These are phyloP conservation scores for Nothobranchius furzeri DNA, from an alignment of 2,113 vertebrate species.

Conservation along the genomic window DNA sequence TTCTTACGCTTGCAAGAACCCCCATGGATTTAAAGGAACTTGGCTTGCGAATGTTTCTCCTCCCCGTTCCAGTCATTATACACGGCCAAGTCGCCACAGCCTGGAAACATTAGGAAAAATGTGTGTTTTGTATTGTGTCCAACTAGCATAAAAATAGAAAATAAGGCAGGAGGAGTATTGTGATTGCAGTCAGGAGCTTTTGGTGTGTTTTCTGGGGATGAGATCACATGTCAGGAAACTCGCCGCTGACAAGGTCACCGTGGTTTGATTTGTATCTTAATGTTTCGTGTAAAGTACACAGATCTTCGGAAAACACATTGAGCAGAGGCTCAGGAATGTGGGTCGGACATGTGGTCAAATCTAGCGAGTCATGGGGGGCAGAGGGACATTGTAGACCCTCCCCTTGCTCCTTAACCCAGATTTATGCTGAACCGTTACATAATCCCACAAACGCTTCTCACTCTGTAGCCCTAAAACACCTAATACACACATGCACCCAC, in stretches of 20 bases:
- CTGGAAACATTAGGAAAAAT: slow-evolving; percentile 65
- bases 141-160: slow-evolving; percentile 64
- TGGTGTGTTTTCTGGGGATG: slow-evolving; percentile 31
- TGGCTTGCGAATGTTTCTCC: slow-evolving; percentile 64
- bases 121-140: slow-evolving; percentile 60
- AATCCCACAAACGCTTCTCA: slow-evolving; percentile 73
- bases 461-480: slow-evolving; percentile 45
- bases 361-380: slow-evolving; percentile 59
- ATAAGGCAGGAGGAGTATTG: slow-evolving; percentile 43
- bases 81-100: slow-evolving; percentile 59
- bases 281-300: slow-evolving; percentile 48
- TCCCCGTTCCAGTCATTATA: slow-evolving; percentile 68
- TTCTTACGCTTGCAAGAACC: slow-evolving; percentile 63
- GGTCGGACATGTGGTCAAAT: slow-evolving; percentile 56
- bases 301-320: slow-evolving; percentile 32
- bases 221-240: slow-evolving; percentile 52
- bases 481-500: slow-evolving; percentile 18
- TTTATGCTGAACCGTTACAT: slow-evolving; percentile 68
- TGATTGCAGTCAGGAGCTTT: slow-evolving; percentile 42
- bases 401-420: slow-evolving; percentile 60
- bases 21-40: slow-evolving; percentile 75
- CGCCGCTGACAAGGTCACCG: slow-evolving; percentile 37
- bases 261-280: slow-evolving; percentile 49
- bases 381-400: slow-evolving; percentile 40
- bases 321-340: slow-evolving; percentile 64